A percentile compares a stretch with the other conserved stretches of the same genome.
Evolutionary conservation across 2,888 invertebrate genomes (phyloP).

Genomic region (Scaptomyza caliginosa): DNA sequence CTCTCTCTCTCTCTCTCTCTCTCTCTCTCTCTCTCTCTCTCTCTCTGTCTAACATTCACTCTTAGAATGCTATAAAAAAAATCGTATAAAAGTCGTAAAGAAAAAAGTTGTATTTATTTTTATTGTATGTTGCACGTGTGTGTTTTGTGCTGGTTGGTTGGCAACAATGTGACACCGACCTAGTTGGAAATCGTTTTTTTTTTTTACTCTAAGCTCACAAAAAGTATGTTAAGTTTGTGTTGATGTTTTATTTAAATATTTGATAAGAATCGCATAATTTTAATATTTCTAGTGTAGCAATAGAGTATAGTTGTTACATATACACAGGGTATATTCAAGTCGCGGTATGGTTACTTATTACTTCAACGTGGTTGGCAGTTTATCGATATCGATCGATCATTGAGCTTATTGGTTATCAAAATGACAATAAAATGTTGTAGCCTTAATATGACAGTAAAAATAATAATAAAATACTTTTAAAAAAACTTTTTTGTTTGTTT

Average conservation of each 20-base stretch:
- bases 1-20: background rate
- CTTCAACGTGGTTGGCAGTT: background rate
- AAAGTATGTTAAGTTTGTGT: background rate
- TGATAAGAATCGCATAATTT: no score
- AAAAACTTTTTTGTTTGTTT: no score
- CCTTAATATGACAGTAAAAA: background rate
- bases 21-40: background rate
- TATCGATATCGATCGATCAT: constrained; percentile 3
- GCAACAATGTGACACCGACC: constrained; percentile 42
- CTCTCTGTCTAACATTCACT: no score
- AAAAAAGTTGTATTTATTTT: constrained; percentile 33
- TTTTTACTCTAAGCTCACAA: background rate
- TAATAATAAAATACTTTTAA: background rate
- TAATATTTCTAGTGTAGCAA: no score
- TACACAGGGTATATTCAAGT: background rate
- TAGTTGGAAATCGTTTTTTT: constrained; percentile 7
- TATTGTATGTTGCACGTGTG: constrained; percentile 25
- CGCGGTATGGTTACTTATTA: no score
- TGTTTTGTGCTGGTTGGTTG: constrained; percentile 36
- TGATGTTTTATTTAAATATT: background rate
- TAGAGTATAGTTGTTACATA: no score
- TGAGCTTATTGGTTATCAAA: background rate
- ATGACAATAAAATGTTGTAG: no score
- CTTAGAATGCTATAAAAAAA: constrained; percentile 33
- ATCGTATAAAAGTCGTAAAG: constrained; percentile 37